phyloP scores from a whole-genome alignment of 2,797 vertebrate species.

The Geotrypetes seraphini region DNA sequence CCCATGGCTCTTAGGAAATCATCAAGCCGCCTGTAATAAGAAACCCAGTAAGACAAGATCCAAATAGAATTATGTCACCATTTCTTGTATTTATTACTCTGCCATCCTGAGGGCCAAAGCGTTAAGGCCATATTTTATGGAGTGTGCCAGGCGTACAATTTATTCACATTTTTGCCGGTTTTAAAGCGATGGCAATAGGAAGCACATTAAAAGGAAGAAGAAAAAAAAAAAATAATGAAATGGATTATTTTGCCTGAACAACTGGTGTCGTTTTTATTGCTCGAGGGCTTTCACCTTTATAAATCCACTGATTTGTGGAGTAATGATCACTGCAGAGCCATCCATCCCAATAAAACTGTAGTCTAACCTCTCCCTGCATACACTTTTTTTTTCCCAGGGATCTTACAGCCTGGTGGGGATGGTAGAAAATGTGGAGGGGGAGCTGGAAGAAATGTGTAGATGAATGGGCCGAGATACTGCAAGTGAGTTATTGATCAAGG shows the following conservation, averaged over 20 bases:
- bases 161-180: not conserved
- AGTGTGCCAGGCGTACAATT: accelerated
- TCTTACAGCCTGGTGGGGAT: not conserved
- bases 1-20: too few species aligned
- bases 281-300: accelerated
- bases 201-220: too few species aligned
- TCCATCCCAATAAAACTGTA: accelerated
- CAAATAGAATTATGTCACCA: too few species aligned
- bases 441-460: too few species aligned
- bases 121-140: too few species aligned
- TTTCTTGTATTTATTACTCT: too few species aligned
- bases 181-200: not conserved
- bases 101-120: too few species aligned
- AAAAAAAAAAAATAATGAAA: not conserved
- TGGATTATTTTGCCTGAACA: not conserved
- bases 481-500: too few species aligned
- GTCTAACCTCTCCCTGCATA: not conserved
- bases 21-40: too few species aligned
- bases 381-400: too few species aligned
- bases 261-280: not conserved
- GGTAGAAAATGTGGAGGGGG: not conserved
- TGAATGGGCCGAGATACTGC: not conserved
- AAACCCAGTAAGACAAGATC: too few species aligned
- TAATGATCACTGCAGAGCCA: not conserved
- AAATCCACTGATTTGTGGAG: accelerated